phyloP scores from a whole-genome alignment of 2,888 invertebrate genomes.

The Drosophila borborema region DNA sequence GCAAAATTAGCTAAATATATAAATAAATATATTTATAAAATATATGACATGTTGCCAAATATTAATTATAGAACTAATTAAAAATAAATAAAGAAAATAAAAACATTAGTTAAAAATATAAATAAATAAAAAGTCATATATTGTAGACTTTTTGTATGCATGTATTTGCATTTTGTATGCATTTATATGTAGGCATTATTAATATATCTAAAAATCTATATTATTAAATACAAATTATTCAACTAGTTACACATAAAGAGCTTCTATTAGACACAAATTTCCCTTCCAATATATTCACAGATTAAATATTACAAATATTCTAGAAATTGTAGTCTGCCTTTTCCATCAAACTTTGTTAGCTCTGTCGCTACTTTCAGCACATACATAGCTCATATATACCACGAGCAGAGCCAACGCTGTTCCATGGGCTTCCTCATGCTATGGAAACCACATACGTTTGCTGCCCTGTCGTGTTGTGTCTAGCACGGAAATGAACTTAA shows the following conservation, averaged over 20 bases:
- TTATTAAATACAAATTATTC: background rate
- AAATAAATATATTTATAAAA: no score
- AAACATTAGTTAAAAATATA: no score
- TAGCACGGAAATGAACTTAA: constrained; percentile 79
- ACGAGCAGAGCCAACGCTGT: background rate
- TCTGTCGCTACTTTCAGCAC: background rate
- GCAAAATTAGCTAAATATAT: no score
- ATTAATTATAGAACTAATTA: no score
- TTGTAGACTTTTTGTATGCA: no score
- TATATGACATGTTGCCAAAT: no score
- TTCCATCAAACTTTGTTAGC: background rate
- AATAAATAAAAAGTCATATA: no score
- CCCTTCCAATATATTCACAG: background rate
- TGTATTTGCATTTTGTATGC: no score
- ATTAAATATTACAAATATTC: background rate
- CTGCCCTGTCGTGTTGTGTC: constrained; percentile 71
- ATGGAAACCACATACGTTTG: constrained; percentile 64
- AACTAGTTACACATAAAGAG: background rate
- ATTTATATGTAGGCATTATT: no score
- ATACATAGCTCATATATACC: background rate
- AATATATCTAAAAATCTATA: no score
- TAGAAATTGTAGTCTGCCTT: background rate
- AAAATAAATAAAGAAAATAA: no score
- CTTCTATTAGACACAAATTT: no score
- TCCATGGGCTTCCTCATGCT: constrained; percentile 12